These are phyloP conservation scores for Tenualosa thibaudeaui DNA, from an alignment of 2,797 vertebrate species.

Conservation along the genomic window DNA sequence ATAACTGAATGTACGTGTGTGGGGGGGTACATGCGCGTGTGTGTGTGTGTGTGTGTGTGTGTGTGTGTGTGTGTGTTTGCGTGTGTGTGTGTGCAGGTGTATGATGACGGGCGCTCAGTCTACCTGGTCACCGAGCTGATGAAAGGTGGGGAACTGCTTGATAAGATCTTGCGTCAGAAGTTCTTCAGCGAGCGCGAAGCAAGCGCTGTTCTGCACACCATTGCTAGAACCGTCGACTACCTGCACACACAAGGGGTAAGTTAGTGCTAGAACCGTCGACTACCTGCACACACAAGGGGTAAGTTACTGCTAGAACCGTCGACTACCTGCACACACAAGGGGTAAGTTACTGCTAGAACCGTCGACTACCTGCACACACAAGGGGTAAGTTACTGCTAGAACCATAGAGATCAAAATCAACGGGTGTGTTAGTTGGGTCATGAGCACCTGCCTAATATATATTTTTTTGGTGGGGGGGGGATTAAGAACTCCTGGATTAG, in stretches of 20 bases:
- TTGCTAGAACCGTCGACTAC: slow-evolving; percentile 83
- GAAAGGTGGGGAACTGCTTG: slow-evolving; percentile 85
- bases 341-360: neutral
- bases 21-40: no score
- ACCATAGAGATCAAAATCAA: no score
- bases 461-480: no score
- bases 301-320: slow-evolving; percentile 40
- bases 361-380: neutral
- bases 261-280: slow-evolving; percentile 12
- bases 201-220: slow-evolving; percentile 80
- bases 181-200: slow-evolving; percentile 85
- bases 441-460: no score
- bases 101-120: slow-evolving; percentile 75
- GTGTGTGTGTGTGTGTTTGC: slow-evolving; percentile 15
- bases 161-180: slow-evolving; percentile 83
- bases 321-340: neutral
- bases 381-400: neutral
- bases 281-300: neutral
- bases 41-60: slow-evolving; percentile 7
- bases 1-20: neutral
- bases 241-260: slow-evolving; percentile 85
- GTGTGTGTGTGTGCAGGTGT: slow-evolving; percentile 66
- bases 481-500: no score
- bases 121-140: slow-evolving; percentile 85
- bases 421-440: no score